Evolutionary conservation across 2,888 invertebrate genomes (phyloP).

Genomic region (Drosophila villosipedis): DNA sequence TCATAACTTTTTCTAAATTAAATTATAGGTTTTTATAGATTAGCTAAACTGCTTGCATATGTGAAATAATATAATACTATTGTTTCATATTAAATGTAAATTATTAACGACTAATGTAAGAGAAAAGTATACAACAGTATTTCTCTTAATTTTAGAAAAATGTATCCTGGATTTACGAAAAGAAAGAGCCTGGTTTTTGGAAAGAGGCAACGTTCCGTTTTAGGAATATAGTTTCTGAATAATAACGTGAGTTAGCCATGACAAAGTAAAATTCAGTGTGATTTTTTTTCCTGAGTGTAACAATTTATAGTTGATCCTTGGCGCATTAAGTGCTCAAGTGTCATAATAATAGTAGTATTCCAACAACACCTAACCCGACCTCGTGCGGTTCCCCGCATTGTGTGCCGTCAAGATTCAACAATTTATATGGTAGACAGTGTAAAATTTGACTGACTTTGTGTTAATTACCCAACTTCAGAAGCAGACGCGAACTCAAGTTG

Average conservation of each 20-base stretch:
- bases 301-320: not conserved
- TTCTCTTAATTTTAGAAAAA: not conserved
- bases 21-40: not conserved
- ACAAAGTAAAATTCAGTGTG: not conserved
- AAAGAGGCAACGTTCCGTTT: not conserved
- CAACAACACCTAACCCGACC: too few relatives aligned
- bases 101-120: rapidly evolving
- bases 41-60: too few relatives aligned
- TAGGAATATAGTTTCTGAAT: not conserved
- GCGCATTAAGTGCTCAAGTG: not conserved
- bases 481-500: constrained; percentile 21
- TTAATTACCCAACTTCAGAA: constrained; percentile 43
- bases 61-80: not conserved
- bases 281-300: not conserved
- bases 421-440: constrained; percentile 5
- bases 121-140: not conserved
- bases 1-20: not conserved
- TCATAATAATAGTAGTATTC: not conserved
- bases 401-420: not conserved
- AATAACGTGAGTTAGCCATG: not conserved
- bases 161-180: not conserved
- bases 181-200: not conserved
- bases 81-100: not conserved
- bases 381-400: not conserved
- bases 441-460: constrained; percentile 16